Base-by-base conservation (phyloP, 2,797 vertebrate species). In the Heterohyrax brucei region DNA sequence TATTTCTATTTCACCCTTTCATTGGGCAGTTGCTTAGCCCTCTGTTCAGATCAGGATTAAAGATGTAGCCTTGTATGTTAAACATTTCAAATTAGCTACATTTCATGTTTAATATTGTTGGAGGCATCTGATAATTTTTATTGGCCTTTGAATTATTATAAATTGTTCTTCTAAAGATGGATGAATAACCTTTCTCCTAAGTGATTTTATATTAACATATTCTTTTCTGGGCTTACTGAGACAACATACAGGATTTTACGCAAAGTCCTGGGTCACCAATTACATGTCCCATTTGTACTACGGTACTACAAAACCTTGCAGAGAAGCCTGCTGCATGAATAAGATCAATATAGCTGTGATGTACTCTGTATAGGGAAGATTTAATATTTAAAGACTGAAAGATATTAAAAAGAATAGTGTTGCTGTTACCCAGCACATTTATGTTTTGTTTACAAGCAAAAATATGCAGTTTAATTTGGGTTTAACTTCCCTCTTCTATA, bases 401-500 rank as follows among this genome's bases (percentile, higher is more conserved):
- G 50, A 70, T 28, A 79, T 53, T 64, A 56, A 75, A 94, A 95
- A 92, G n/a, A 78, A 94, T 1, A 84, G n/a, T 62, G 10, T 68
- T 28, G 22, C 22, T 66, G 13, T 59, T 89, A 75, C 56, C 53
- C 19, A 50, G 46, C 3, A 77, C 10, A 46, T 39, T 84, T 53
- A 66, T 72, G 83, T 70, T 91, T 76, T 44, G 83, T 96, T 91
- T 86, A 82, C 50, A 94, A 86, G 82, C 24, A 77, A 39, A 39
- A 39, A 48, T 86, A 46, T 46, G 22, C 22, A 79, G 77, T 72
- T 95, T 87, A 87, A 92, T 80, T 92, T 93, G 66, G 30, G 92
- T 87, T 95, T 92, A 79, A 91, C 46, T 72, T 92, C 53, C 44
- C 33, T 78, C 12, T 61, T 79, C 66, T 72, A 1, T 83, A 72